Evolutionary conservation across 2,113 vertebrate genomes (phyloP).

Genomic region (Gopherus flavomarginatus): DNA sequence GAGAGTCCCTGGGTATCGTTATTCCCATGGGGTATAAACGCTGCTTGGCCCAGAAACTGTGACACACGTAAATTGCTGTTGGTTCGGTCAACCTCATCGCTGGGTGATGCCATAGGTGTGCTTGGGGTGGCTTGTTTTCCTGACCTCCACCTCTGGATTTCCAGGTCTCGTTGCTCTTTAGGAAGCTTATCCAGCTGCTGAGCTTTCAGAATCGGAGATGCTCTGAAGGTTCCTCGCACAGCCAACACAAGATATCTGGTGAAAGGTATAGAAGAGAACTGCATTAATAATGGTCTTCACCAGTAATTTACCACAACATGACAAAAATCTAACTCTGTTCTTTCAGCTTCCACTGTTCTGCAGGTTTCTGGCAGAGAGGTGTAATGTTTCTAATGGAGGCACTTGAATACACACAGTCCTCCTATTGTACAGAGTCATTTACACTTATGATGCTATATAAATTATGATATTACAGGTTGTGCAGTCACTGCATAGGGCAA

Average conservation of each 20-base stretch:
- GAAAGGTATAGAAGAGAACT: conserved; percentile 31
- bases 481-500: background rate
- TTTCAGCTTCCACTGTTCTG: background rate
- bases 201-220: conserved; percentile 81
- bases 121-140: conserved; percentile 4
- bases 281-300: background rate
- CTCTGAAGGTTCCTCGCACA: conserved; percentile 84
- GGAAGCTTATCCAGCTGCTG: conserved; percentile 85
- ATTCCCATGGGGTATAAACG: background rate
- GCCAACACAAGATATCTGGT: conserved; percentile 86
- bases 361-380: background rate
- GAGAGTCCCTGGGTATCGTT: background rate
- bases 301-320: background rate
- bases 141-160: conserved; percentile 84
- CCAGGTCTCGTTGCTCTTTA: conserved; percentile 70
- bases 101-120: background rate
- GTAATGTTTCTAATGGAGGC: background rate
- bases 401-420: background rate
- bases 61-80: background rate
- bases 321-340: background rate
- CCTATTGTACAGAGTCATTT: background rate
- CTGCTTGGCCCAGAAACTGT: background rate
- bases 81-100: conserved; percentile 16
- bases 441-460: background rate
- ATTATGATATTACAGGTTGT: background rate